phyloP scores from a whole-genome alignment of 1,140 invertebrate species.

The Euura saliciscinereae region DNA sequence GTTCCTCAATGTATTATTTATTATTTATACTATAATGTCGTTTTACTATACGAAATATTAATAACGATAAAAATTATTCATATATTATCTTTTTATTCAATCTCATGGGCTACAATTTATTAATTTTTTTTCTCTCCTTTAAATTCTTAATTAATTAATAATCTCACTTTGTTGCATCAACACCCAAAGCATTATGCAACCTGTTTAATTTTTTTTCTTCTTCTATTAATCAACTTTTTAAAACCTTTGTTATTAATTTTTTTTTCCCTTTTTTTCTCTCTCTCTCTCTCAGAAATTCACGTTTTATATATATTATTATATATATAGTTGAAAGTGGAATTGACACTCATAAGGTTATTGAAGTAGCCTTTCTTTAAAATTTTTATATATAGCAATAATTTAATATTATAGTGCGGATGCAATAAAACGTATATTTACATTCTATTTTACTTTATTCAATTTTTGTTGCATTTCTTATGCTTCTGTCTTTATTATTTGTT shows the following conservation, averaged over 20 bases:
- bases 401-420: background rate
- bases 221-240: conserved; percentile 31
- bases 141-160: conserved; percentile 49
- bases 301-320: conserved; percentile 41
- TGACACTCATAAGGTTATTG: conserved; percentile 60
- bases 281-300: conserved; percentile 19
- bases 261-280: conserved; percentile 28
- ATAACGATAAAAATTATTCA: too few species aligned
- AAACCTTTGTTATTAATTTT: conserved; percentile 26
- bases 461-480: background rate
- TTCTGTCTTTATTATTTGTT: background rate
- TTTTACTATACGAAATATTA: too few species aligned
- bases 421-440: background rate
- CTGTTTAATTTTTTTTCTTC: conserved; percentile 28
- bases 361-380: conserved; percentile 44
- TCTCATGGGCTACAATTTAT: conserved; percentile 6
- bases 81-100: background rate
- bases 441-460: too few species aligned
- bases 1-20: conserved; percentile 47
- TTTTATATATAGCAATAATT: conserved; percentile 48
- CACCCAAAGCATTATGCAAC: conserved; percentile 40
- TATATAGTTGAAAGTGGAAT: conserved; percentile 58
- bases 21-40: conserved; percentile 32
- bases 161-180: conserved; percentile 57
- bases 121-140: background rate